Evolutionary conservation across 92 coral and sea anemone genomes (phyloP).

Genomic region (Palythoa heliodiscus): DNA sequence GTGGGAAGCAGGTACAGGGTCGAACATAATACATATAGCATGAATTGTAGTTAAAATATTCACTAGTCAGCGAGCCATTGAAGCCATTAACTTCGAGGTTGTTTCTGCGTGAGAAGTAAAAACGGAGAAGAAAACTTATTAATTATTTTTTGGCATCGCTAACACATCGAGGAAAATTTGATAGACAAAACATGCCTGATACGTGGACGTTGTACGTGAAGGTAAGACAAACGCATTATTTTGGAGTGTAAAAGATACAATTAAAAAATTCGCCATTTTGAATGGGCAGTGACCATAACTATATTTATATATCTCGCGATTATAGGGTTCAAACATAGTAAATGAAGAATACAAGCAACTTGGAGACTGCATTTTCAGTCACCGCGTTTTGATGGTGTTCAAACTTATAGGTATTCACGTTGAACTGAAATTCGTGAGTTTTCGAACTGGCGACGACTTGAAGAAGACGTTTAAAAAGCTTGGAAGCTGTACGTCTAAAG

Average conservation of each 20-base stretch:
- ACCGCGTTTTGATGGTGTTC: slow-evolving; percentile 65
- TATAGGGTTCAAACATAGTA: slow-evolving; percentile 63
- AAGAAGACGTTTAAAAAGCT: slow-evolving; percentile 35
- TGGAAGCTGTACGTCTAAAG: slow-evolving; percentile 17
- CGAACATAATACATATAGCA: not conserved
- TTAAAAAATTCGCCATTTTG: not conserved
- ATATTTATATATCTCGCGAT: not conserved
- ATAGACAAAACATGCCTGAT: slow-evolving; percentile 18
- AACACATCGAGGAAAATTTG: not conserved
- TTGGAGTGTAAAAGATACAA: not conserved
- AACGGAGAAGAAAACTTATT: not conserved
- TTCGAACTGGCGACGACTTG: slow-evolving; percentile 43
- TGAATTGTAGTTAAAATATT: not conserved
- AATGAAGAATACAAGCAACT: slow-evolving; percentile 45
- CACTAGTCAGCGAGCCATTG: slow-evolving; percentile 1
- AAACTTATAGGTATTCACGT: slow-evolving; percentile 43
- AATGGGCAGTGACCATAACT: slow-evolving; percentile 2
- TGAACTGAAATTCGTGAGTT: slow-evolving; percentile 47
- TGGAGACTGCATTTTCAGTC: slow-evolving; percentile 66
- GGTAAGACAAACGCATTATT: not conserved
- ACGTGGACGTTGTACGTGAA: slow-evolving; percentile 37
- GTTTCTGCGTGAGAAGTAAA: not conserved
- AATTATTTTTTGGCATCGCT: not conserved
- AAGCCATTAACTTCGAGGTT: not conserved
- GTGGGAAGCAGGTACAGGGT: slow-evolving; percentile 1